Percentiles rank a stretch among this genome's conserved stretches.
phyloP scores from a whole-genome alignment of 2,113 vertebrate genomes.

The Tapirus terrestris region DNA sequence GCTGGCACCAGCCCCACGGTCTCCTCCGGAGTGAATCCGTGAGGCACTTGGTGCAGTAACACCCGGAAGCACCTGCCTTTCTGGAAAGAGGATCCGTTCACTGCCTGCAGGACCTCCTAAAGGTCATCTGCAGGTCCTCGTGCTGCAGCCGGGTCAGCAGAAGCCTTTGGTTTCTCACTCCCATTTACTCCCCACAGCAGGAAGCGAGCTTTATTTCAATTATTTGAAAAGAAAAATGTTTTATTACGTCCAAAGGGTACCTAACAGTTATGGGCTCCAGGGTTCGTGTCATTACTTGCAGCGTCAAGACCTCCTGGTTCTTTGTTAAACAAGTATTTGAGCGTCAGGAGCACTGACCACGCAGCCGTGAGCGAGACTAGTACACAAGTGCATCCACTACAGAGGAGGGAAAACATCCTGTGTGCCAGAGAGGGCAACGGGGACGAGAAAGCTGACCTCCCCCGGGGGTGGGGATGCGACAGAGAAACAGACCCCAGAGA shows the following conservation, averaged over 20 bases:
- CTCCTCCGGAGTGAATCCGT: neutral
- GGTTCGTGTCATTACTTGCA: too few species aligned
- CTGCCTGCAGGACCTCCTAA: neutral
- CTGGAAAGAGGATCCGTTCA: neutral
- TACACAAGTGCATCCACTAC: neutral
- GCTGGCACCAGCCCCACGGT: neutral
- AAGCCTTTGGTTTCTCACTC: neutral
- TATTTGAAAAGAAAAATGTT: neutral
- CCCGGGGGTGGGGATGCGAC: rapidly evolving
- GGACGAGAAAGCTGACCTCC: neutral
- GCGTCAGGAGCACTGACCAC: too few species aligned
- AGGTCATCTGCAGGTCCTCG: neutral
- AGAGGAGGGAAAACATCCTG: neutral
- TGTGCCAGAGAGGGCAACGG: too few species aligned
- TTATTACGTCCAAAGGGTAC: neutral
- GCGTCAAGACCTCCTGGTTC: too few species aligned
- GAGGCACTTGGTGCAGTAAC: neutral
- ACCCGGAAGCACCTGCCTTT: neutral
- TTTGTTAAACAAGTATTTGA: too few species aligned
- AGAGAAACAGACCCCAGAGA: neutral
- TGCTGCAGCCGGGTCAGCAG: rapidly evolving
- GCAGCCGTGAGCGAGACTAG: too few species aligned
- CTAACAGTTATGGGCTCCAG: too few species aligned
- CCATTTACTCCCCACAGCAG: neutral
- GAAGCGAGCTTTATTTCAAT: neutral